A percentile compares a stretch with the other conserved stretches of the same genome.
Conservation (phyloP, 2,888 invertebrate genomes). For the Melanargia galathea region DNA sequence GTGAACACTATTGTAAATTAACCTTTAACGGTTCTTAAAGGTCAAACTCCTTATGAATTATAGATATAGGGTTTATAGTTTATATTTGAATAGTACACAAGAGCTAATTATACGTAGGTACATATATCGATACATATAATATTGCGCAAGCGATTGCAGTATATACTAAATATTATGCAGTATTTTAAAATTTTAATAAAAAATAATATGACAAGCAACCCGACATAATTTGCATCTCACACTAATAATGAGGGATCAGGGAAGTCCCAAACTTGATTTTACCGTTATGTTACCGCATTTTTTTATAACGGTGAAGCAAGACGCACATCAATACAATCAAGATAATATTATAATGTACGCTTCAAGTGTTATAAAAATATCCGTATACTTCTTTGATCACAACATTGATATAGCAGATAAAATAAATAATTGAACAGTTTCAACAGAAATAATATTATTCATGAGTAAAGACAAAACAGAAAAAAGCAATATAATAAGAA, state of each 20-base stretch:
- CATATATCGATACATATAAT: too few relatives aligned
- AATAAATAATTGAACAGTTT: background rate
- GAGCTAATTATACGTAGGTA: background rate
- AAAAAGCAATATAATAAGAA: too few relatives aligned
- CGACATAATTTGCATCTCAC: constrained; percentile 2
- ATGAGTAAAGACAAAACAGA: background rate
- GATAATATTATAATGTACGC: constrained; percentile 24
- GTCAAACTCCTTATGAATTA: background rate
- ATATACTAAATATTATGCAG: too few relatives aligned
- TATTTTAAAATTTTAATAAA: too few relatives aligned
- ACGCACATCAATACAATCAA: constrained; percentile 31
- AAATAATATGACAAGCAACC: background rate
- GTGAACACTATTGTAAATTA: background rate
- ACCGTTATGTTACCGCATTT: constrained; percentile 38
- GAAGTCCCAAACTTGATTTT: constrained; percentile 38
- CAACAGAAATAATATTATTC: background rate
- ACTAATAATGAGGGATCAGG: constrained; percentile 30
- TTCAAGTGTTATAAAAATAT: background rate
- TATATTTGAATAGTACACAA: background rate
- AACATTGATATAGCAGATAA: background rate
- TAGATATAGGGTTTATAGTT: background rate
- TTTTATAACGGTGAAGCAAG: constrained; percentile 27
- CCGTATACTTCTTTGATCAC: background rate
- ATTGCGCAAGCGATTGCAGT: too few relatives aligned
- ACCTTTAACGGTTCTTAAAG: background rate